These are phyloP conservation scores for Enteromius anoplus DNA, from an alignment of 2,797 vertebrate genomes.

Conservation along the genomic window DNA sequence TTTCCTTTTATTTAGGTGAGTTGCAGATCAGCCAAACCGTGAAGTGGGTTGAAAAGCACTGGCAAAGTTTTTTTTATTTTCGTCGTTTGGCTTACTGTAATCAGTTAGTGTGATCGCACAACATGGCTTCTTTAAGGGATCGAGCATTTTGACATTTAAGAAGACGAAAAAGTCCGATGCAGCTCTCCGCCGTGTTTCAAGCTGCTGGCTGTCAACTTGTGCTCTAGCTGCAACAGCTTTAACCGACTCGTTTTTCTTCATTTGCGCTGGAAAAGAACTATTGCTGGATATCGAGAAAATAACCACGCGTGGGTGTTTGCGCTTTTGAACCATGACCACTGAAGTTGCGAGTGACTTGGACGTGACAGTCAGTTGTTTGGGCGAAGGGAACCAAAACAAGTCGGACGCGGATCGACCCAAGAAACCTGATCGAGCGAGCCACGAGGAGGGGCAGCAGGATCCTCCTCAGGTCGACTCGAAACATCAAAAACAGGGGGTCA, in stretches of 20 bases:
- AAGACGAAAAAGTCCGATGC: slow-evolving; percentile 34
- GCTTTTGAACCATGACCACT: slow-evolving; percentile 74
- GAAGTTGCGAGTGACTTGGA: slow-evolving; percentile 73
- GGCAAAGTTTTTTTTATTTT: slow-evolving; percentile 13
- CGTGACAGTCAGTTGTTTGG: slow-evolving; percentile 73
- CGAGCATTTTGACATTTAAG: slow-evolving; percentile 43
- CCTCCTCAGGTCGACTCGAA: slow-evolving; percentile 58
- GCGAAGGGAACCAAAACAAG: slow-evolving; percentile 66
- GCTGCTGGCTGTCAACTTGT: slow-evolving; percentile 72
- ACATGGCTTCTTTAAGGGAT: slow-evolving; percentile 44
- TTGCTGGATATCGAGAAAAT: slow-evolving; percentile 26
- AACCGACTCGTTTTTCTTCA: slow-evolving; percentile 49
- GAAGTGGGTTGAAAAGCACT: slow-evolving; percentile 32
- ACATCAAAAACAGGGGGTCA: slow-evolving; percentile 51
- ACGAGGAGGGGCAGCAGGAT: slow-evolving; percentile 56
- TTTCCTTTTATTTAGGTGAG: slow-evolving; percentile 61
- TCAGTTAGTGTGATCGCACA: background rate
- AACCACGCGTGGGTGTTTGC: slow-evolving; percentile 19
- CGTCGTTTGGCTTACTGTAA: background rate
- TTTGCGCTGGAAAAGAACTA: slow-evolving; percentile 51
- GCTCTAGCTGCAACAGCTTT: slow-evolving; percentile 48
- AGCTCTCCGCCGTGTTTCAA: slow-evolving; percentile 41
- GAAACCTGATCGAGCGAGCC: slow-evolving; percentile 44
- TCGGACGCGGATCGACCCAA: slow-evolving; percentile 58
- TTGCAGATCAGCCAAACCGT: slow-evolving; percentile 50